Conservation (phyloP, 2,113 vertebrate genomes). For the Lanius ludovicianus region DNA sequence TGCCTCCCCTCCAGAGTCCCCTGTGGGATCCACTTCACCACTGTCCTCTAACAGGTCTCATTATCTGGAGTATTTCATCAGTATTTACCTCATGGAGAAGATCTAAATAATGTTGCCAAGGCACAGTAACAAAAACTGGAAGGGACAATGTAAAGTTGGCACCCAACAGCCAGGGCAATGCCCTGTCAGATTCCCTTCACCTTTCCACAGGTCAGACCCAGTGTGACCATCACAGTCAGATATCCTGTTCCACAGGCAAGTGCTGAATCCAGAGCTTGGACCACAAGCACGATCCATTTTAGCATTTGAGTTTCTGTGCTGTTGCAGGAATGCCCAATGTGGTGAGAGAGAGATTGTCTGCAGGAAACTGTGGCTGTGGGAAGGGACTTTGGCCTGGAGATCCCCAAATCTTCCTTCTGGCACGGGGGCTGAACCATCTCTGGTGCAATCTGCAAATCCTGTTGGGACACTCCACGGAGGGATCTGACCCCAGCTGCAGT, state of each 20-base stretch:
- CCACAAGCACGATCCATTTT: rapidly evolving
- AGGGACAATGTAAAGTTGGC: not conserved
- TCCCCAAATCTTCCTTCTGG: not conserved
- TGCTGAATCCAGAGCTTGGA: not conserved
- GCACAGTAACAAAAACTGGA: not conserved
- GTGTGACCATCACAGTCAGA: not conserved
- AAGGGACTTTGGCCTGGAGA: not conserved
- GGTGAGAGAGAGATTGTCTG: not conserved
- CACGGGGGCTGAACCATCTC: not conserved
- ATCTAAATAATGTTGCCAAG: not conserved
- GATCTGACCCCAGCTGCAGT: not conserved
- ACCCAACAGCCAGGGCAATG: too few relatives aligned
- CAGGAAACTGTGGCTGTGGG: not conserved
- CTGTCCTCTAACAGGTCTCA: not conserved
- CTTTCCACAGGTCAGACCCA: not conserved
- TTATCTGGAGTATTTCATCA: not conserved
- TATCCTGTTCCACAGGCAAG: not conserved
- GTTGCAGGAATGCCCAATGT: rapidly evolving
- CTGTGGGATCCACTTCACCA: not conserved
- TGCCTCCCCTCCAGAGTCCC: not conserved
- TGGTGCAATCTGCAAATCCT: not conserved
- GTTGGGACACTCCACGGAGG: rapidly evolving
- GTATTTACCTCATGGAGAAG: not conserved
- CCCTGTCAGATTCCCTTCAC: not conserved
- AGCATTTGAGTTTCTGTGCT: not conserved